Percentiles rank a stretch among this genome's conserved stretches.
phyloP scores from a whole-genome alignment of 64 coral and sea anemone species.

The Montipora cactus region DNA sequence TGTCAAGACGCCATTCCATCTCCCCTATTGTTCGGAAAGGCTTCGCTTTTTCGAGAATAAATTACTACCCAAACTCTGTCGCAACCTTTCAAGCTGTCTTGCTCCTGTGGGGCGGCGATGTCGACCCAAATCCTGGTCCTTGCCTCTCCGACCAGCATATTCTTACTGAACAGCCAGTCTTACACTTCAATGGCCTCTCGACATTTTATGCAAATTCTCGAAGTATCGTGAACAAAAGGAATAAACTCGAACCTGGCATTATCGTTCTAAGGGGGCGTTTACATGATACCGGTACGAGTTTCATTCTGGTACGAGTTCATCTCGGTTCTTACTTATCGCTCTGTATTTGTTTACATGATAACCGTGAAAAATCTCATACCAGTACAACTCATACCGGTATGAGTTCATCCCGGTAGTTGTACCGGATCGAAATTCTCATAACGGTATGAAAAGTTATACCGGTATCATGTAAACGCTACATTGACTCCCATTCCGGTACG shows the following conservation, averaged over 20 bases:
- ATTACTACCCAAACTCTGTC: background rate
- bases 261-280: too few relatives aligned
- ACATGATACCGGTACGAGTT: too few relatives aligned
- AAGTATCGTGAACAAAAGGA: conserved; percentile 3
- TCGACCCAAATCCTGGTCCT: background rate
- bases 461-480: too few relatives aligned
- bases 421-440: too few relatives aligned
- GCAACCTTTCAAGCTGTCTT: background rate
- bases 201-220: conserved; percentile 9
- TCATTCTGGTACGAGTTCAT: too few relatives aligned
- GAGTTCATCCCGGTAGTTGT: too few relatives aligned
- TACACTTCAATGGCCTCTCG: background rate
- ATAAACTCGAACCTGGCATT: background rate
- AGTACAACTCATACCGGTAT: too few relatives aligned
- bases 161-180: background rate
- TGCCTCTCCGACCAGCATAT: background rate
- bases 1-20: background rate
- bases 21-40: background rate
- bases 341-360: too few relatives aligned
- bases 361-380: too few relatives aligned
- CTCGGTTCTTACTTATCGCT: too few relatives aligned
- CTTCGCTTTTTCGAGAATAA: conserved; percentile 17
- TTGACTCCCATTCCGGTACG: too few relatives aligned
- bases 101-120: background rate
- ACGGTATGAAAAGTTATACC: too few relatives aligned